These are phyloP conservation scores for Myopa testacea DNA, from an alignment of 2,888 invertebrate species.

Conservation along the genomic window DNA sequence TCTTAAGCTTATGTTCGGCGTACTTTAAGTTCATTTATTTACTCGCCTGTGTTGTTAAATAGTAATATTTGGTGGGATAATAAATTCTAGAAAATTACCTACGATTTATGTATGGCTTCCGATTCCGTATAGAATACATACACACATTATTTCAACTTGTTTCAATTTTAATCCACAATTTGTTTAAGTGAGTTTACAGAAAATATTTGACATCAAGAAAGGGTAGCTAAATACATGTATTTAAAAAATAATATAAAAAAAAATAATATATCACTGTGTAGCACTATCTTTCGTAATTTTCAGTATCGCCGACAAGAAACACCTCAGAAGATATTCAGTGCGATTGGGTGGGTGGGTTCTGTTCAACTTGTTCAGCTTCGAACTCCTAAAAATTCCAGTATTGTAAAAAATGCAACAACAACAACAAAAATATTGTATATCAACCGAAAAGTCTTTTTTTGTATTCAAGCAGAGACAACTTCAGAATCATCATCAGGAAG, in stretches of 20 bases:
- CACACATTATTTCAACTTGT: not conserved
- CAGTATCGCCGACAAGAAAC: slow-evolving; percentile 9
- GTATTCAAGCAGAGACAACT: no score
- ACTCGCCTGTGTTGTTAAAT: not conserved
- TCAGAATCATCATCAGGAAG: no score
- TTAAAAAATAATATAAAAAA: no score
- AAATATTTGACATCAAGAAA: not conserved
- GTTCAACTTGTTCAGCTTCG: slow-evolving; percentile 5
- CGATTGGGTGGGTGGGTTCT: slow-evolving; percentile 22
- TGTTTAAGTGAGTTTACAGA: not conserved
- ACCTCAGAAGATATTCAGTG: slow-evolving; percentile 17
- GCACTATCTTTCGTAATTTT: no score
- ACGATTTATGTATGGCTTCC: not conserved
- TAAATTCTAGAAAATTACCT: slow-evolving; percentile 24
- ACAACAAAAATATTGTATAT: no score
- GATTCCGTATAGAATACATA: slow-evolving; percentile 1
- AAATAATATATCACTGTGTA: no score
- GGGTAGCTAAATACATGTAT: not conserved
- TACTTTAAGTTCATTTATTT: not conserved
- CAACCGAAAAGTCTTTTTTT: no score
- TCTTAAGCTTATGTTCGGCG: not conserved
- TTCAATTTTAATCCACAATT: no score
- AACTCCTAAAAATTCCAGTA: not conserved
- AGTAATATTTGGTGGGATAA: slow-evolving; percentile 31
- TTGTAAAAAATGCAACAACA: not conserved